Evolutionary conservation across 2,113 vertebrate species (phyloP), one percentile per base, ranked within the genome.

Genomic region (Sclerurus mexicanus): DNA sequence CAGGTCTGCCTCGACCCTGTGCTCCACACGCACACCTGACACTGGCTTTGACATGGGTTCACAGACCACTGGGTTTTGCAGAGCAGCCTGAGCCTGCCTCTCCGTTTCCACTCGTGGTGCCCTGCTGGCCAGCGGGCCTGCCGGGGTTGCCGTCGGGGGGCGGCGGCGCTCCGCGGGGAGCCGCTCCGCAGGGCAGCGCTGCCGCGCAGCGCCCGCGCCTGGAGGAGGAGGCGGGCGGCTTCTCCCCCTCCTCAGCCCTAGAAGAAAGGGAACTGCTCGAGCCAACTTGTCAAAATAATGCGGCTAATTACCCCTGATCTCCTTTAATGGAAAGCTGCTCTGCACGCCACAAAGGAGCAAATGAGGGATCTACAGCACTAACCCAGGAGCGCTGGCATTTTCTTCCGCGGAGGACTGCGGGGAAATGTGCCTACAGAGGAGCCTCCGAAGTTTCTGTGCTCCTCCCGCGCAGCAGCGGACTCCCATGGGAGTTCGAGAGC

Each of bases 211-310:
- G 77, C 94, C 64, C 69, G 52, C 52, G 47, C n/a, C 52, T 7
- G 39, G 50, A 66, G 33, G 74, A 81, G 68, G 89, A 83, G 84
- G 63, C 42, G 73, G 96, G 69, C 59, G 50, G 90, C 60, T 68
- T 74, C 85, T 68, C 33, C 90, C 73, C 91, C 89, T 95, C 87
- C 95, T 96, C 85, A 49, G 93, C 79, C 87, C 72, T 87, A 79
- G 73, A 95, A 97, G 97, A 97, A 98, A 92, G 94, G 91, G 97
- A 97, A 89, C 97, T 93, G 95, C 97, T 98, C 95, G 94, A 98
- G 98, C 96, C 98, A 98, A 91, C 98, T 98, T 98, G 98, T 98
- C 98, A 98, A 98, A 98, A 98, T 98, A 98, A 98, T 97, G 97
- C 97, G 96, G 98, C 98, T 98, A 98, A 98, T 98, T 98, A 98